Evolutionary conservation across 1,140 invertebrate species (phyloP).

Genomic region (Tenebrio molitor): DNA sequence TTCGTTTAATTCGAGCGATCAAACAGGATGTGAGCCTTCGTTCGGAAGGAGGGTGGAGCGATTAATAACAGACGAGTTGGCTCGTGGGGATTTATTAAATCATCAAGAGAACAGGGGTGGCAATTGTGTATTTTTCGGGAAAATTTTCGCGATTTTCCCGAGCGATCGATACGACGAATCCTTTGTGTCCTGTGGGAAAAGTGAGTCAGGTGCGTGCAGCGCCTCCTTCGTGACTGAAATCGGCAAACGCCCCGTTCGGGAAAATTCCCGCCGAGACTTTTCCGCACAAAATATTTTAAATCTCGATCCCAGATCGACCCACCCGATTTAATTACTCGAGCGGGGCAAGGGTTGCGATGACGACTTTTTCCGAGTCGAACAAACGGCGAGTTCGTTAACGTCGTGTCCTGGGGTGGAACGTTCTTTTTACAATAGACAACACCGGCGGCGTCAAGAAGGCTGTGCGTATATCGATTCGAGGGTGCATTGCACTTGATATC

Average conservation of each 20-base stretch:
- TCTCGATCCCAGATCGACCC: background rate
- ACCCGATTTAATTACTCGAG: no score
- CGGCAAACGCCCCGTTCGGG: no score
- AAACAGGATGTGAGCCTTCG: no score
- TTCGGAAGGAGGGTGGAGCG: background rate
- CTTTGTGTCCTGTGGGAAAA: no score
- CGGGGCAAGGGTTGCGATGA: no score
- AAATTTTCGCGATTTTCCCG: no score
- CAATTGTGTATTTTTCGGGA: no score
- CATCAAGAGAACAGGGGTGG: background rate
- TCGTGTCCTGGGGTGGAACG: background rate
- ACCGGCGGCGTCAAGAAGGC: constrained; percentile 28
- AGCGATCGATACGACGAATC: no score
- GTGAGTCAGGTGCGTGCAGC: no score
- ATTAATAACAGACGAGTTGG: background rate
- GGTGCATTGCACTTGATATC: constrained; percentile 36
- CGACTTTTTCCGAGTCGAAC: background rate
- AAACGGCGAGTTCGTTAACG: background rate
- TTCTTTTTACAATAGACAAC: constrained; percentile 18
- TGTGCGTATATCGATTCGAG: constrained; percentile 27
- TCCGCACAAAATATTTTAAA: background rate
- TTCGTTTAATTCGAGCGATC: background rate
- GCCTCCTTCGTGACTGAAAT: no score
- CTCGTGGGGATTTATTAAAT: background rate
- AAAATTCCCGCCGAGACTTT: no score